phyloP scores from a whole-genome alignment of 2,888 invertebrate species.

The Volucella inanis region DNA sequence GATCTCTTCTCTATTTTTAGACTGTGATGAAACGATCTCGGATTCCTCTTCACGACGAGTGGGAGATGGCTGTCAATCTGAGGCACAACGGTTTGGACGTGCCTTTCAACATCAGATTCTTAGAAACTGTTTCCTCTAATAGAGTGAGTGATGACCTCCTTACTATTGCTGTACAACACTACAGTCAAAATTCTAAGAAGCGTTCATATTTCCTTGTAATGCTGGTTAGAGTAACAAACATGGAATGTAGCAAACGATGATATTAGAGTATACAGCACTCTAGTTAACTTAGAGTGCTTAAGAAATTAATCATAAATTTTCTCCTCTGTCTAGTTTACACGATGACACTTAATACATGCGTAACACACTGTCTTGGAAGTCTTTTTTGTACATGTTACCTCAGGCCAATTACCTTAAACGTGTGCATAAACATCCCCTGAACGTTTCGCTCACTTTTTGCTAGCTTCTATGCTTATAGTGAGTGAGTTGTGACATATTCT shows the following conservation, averaged over 20 bases:
- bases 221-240: slow-evolving; percentile 1
- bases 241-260: slow-evolving; percentile 18
- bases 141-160: slow-evolving; percentile 17
- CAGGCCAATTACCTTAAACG: background rate
- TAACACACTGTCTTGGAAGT: background rate
- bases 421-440: slow-evolving; percentile 7
- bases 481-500: too few species aligned
- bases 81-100: slow-evolving; percentile 29
- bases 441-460: background rate
- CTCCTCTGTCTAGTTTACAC: background rate
- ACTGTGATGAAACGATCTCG: slow-evolving; percentile 10
- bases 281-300: slow-evolving; percentile 10
- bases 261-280: slow-evolving; percentile 13
- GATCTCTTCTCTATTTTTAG: background rate
- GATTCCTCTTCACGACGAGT: slow-evolving; percentile 22
- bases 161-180: slow-evolving; percentile 11
- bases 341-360: background rate
- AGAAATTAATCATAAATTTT: slow-evolving; percentile 3
- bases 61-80: slow-evolving; percentile 36
- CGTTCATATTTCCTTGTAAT: slow-evolving; percentile 12
- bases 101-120: background rate
- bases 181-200: slow-evolving; percentile 20
- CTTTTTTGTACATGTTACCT: background rate
- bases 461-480: slow-evolving; percentile 8
- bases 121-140: slow-evolving; percentile 41